A percentile compares a stretch with the other conserved stretches of the same genome.
Evolutionary conservation across 1,140 invertebrate species (phyloP).

Genomic region (Drosophila paulistorum): DNA sequence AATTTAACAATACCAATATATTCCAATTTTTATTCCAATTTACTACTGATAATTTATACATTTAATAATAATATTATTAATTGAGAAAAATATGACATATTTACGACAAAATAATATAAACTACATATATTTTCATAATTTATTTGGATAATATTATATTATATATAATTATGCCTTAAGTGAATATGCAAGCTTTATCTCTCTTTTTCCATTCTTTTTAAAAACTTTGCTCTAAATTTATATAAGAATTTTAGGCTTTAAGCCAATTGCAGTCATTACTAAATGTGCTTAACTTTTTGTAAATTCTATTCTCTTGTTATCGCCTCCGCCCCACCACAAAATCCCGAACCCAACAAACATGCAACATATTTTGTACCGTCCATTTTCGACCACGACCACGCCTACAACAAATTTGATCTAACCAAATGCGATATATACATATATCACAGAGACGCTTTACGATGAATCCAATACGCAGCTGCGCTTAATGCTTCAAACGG

Average conservation of each 20-base stretch:
- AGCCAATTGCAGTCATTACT: slow-evolving; percentile 44
- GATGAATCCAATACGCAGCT: slow-evolving; percentile 64
- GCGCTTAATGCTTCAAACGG: slow-evolving; percentile 54
- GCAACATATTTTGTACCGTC: slow-evolving; percentile 62
- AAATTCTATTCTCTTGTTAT: slow-evolving; percentile 74
- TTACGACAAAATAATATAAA: not conserved
- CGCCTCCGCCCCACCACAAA: not conserved
- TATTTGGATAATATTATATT: slow-evolving; percentile 11
- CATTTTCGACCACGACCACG: slow-evolving; percentile 31
- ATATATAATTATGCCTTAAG: slow-evolving; percentile 32
- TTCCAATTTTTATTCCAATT: slow-evolving; percentile 17
- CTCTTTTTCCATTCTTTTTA: slow-evolving; percentile 18
- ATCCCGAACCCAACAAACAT: slow-evolving; percentile 37
- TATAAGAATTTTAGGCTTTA: slow-evolving; percentile 30
- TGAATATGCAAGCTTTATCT: slow-evolving; percentile 43
- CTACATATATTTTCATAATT: slow-evolving; percentile 13
- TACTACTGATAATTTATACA: slow-evolving; percentile 5
- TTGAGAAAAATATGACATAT: slow-evolving; percentile 20
- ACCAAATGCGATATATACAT: too few species aligned
- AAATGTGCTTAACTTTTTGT: slow-evolving; percentile 69
- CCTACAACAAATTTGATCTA: slow-evolving; percentile 11
- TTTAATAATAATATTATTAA: slow-evolving; percentile 14
- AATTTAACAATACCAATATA: not conserved
- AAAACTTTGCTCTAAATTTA: slow-evolving; percentile 55
- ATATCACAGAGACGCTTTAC: slow-evolving; percentile 66